phyloP scores from a whole-genome alignment of 2,888 invertebrate genomes.

The Malachius bipustulatus region DNA sequence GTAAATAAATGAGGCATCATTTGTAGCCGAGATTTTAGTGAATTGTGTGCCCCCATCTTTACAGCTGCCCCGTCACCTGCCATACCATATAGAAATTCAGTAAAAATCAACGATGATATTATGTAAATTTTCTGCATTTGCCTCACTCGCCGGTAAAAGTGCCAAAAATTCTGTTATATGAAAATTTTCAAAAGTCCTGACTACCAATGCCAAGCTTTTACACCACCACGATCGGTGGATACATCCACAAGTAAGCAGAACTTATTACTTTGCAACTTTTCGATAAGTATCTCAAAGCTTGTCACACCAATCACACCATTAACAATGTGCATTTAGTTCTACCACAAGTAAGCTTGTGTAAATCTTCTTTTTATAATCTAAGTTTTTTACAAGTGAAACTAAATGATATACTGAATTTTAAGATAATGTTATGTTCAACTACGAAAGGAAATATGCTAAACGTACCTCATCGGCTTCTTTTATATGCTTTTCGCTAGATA shows the following conservation, averaged over 20 bases:
- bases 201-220: slow-evolving; percentile 22
- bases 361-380: slow-evolving; percentile 19
- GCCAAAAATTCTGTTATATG: slow-evolving; percentile 15
- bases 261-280: slow-evolving; percentile 16
- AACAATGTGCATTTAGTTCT: slow-evolving; percentile 19
- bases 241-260: slow-evolving; percentile 21
- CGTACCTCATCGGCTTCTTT: too few relatives aligned
- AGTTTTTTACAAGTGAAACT: slow-evolving; percentile 14
- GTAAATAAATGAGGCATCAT: too few relatives aligned
- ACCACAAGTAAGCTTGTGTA: slow-evolving; percentile 16
- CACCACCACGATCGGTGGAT: slow-evolving; percentile 21
- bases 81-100: too few relatives aligned
- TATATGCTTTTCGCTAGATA: too few relatives aligned
- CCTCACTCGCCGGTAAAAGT: slow-evolving; percentile 19
- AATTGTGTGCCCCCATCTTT: too few relatives aligned
- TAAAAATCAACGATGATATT: slow-evolving; percentile 17
- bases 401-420: slow-evolving; percentile 20
- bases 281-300: slow-evolving; percentile 14
- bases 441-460: slow-evolving; percentile 9
- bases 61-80: too few relatives aligned
- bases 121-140: slow-evolving; percentile 17
- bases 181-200: slow-evolving; percentile 12
- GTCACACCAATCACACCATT: slow-evolving; percentile 17
- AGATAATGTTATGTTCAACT: slow-evolving; percentile 17
- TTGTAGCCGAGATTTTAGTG: too few relatives aligned